Base-by-base conservation (phyloP, 2,888 invertebrate genomes). In the Cantharis lateralis region DNA sequence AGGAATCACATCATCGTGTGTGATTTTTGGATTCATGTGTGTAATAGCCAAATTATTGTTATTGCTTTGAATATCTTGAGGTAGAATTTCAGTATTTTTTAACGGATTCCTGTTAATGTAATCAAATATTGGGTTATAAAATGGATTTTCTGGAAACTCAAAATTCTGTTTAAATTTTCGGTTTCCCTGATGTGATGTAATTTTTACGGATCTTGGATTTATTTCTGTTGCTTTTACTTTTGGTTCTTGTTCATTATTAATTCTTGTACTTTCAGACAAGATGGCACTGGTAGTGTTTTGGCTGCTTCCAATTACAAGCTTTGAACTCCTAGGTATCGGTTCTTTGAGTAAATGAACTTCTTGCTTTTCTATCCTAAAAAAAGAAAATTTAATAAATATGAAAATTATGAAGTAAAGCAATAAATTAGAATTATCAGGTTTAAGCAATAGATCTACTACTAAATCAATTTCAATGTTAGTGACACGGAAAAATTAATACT, bases 181-280 rank as follows among this genome's bases (percentile, higher is more conserved):
- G 10, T 18, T 48, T 61, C 70, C 18, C n/a, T 69, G 48, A 3
- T 72, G 7, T 11, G 61, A 28, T 9, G 70, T 62, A 24, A 70
- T 11, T 68, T 48, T 24, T 2, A 66, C 69, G 15, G 15, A 48
- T 48, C 16, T 64, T 70, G 15, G 15, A 26, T 63, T 48, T 71
- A 9, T 70, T 13, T 18, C 70, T 20, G 24, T 70, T 75, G 3
- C 66, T 70, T 11, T 70, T 73, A 1, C 75, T 70, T 11, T 28
- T 9, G 68, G 89, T 85, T 87, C 89, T 87, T 83, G 88, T 84
- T 88, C 88, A 68, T 89, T 88, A 82, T 92, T 92, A 4, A 92
- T 88, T 76, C 88, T 87, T 82, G 89, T 89, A 78, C 92, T 92
- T 86, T 91, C 91, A 62, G 90, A 89, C 26, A 92, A 83, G 74